Evolutionary conservation across 1,140 invertebrate genomes (phyloP), one percentile per base, ranked within the genome.

Genomic region (Trinorchestia longiramus): DNA sequence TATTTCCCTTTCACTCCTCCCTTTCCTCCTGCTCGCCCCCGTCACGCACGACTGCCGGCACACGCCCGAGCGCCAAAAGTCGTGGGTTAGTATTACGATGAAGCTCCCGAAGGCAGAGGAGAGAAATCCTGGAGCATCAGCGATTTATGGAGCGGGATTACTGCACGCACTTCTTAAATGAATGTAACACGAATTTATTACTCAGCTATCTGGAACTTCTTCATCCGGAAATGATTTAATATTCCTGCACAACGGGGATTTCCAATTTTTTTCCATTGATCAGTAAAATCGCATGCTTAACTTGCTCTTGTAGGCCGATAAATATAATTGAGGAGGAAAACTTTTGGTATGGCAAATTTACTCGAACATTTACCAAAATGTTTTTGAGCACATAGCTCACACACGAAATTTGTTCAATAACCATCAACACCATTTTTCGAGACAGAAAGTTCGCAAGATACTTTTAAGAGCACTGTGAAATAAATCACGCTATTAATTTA

Each of bases 111-210:
- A 11, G 62, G 62, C 62, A 36, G 62, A 23, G 15, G 15, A 36
- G 62, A 77, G 62, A 77, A 77, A 77, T 77, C 62, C 62, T 23
- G 28, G 62, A 77, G 62, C 3, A 77, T 77, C 62, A 77, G 62
- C 62, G 62, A 77, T 77, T 77, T 77, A 77, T 77, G 62, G 62
- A 77, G 62, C 62, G 62, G 62, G 62, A 77, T 77, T 77, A 77
- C 62, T 77, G 62, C 62, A 77, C 62, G 62, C 62, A 36, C 62
- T 77, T 77, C 62, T 77, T 36, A 77, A 77, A 77, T 77, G 62
- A 77, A 77, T 77, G 62, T 77, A 77, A 77, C 62, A 19, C 62
- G 62, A 77, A 77, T 77, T 77, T 77, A 77, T 77, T 11, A 36
- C 62, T 77, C 62, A 3, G 1, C 62, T 77, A 77, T 77, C 62